phyloP scores from a whole-genome alignment of 2,113 vertebrate genomes.

The Lethenteron camtschaticum region DNA sequence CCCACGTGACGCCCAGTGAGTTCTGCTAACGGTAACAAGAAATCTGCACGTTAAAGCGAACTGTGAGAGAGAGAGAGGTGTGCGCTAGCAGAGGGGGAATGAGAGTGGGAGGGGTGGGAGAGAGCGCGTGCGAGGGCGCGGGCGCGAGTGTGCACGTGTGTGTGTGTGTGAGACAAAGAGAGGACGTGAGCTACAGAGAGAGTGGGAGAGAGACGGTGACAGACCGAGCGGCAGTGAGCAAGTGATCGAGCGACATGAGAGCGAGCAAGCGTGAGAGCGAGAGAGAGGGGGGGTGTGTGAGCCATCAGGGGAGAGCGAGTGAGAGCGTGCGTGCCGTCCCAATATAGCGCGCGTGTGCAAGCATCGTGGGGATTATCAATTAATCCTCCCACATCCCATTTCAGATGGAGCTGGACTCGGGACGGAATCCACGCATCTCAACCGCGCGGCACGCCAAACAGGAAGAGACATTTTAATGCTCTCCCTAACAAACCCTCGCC shows the following conservation, averaged over 20 bases:
- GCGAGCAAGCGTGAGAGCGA: not conserved
- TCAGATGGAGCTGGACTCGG: too few relatives aligned
- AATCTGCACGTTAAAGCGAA: not conserved
- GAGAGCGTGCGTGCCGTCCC: not conserved
- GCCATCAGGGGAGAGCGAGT: not conserved
- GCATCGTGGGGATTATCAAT: too few relatives aligned
- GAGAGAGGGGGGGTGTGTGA: not conserved
- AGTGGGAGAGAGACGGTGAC: not conserved
- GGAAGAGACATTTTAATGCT: too few relatives aligned
- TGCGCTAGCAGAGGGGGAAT: not conserved
- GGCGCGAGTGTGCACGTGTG: not conserved
- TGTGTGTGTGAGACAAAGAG: not conserved
- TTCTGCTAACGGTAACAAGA: too few relatives aligned
- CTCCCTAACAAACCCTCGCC: too few relatives aligned
- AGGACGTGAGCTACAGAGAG: not conserved
- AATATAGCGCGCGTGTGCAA: too few relatives aligned
- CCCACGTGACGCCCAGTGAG: too few relatives aligned
- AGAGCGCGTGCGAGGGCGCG: not conserved
- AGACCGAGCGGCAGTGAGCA: not conserved
- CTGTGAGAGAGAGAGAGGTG: not conserved
- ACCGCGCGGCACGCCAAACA: too few relatives aligned
- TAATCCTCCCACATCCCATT: too few relatives aligned
- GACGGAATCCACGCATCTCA: too few relatives aligned
- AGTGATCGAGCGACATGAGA: not conserved
- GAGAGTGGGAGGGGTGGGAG: not conserved